A percentile compares a stretch with the other conserved stretches of the same genome.
These are phyloP conservation scores for Papilio polyxenes DNA, from an alignment of 1,140 invertebrate genomes.

Conservation along the genomic window DNA sequence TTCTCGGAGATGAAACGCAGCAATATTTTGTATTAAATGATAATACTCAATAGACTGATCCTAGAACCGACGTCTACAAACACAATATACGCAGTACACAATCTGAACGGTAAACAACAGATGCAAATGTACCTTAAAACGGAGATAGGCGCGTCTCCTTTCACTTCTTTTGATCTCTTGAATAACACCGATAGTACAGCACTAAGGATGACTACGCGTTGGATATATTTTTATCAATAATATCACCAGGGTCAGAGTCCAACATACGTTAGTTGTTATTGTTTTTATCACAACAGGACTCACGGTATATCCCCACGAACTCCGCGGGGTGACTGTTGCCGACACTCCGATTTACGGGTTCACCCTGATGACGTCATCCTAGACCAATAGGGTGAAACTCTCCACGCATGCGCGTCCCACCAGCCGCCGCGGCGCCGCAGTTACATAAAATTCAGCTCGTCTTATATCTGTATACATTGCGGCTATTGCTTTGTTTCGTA, in stretches of 20 bases:
- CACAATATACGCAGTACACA: constrained; percentile 10
- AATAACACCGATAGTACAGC: background rate
- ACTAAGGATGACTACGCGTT: background rate
- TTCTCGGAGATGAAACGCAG: background rate
- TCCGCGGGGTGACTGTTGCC: constrained; percentile 76
- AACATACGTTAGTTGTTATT: constrained; percentile 50
- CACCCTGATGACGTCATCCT: constrained; percentile 78
- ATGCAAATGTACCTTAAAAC: constrained; percentile 28
- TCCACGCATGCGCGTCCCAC: constrained; percentile 66
- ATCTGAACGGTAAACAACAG: constrained; percentile 35
- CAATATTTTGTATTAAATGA: background rate
- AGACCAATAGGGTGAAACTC: constrained; percentile 74
- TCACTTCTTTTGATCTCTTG: constrained; percentile 1
- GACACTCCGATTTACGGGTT: constrained; percentile 74
- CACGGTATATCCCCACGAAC: constrained; percentile 59
- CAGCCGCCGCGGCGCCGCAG: constrained; percentile 71
- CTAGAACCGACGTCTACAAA: background rate
- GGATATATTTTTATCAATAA: constrained; percentile 45
- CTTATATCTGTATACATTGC: constrained; percentile 59
- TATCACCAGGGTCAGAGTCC: constrained; percentile 38
- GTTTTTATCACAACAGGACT: constrained; percentile 55
- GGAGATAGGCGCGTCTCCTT: background rate
- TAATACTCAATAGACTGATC: constrained; percentile 2
- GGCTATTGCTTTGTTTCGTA: constrained; percentile 50
- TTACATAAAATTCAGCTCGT: constrained; percentile 46